A percentile compares a stretch with the other conserved stretches of the same genome.
phyloP scores from a whole-genome alignment of 30 jellyfish, hydroid and myxozoan species.

The Aurelia sp. region DNA sequence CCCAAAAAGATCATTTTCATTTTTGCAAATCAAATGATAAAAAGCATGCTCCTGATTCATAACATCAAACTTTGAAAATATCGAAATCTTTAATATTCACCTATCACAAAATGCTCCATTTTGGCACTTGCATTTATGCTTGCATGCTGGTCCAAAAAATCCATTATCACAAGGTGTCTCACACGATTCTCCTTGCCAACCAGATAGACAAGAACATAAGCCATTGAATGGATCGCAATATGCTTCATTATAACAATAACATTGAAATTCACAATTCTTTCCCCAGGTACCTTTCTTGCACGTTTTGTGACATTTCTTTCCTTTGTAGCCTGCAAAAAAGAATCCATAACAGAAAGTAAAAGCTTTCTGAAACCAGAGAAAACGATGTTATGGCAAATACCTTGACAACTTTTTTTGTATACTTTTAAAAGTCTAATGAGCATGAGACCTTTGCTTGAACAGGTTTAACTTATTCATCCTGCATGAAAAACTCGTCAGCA shows the following conservation, averaged over 20 bases:
- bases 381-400: not conserved
- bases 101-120: conserved; percentile 79
- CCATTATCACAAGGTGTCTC: conserved; percentile 64
- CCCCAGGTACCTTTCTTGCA: conserved; percentile 92
- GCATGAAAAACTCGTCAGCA: no score
- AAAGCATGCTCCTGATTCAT: no score
- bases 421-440: no score
- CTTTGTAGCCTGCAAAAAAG: conserved; percentile 50
- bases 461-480: not conserved
- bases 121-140: conserved; percentile 71
- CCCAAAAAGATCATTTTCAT: no score
- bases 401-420: no score
- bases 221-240: conserved; percentile 81
- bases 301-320: conserved; percentile 62
- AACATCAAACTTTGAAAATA: not conserved
- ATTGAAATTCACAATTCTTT: conserved; percentile 68
- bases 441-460: no score
- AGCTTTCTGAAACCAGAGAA: not conserved
- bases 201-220: conserved; percentile 81
- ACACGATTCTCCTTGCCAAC: conserved; percentile 82
- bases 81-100: conserved; percentile 20
- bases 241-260: conserved; percentile 79
- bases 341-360: not conserved
- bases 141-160: conserved; percentile 81
- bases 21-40: no score